Conservation (phyloP, 2,113 vertebrate genomes). For the Heteronetta atricapilla region DNA sequence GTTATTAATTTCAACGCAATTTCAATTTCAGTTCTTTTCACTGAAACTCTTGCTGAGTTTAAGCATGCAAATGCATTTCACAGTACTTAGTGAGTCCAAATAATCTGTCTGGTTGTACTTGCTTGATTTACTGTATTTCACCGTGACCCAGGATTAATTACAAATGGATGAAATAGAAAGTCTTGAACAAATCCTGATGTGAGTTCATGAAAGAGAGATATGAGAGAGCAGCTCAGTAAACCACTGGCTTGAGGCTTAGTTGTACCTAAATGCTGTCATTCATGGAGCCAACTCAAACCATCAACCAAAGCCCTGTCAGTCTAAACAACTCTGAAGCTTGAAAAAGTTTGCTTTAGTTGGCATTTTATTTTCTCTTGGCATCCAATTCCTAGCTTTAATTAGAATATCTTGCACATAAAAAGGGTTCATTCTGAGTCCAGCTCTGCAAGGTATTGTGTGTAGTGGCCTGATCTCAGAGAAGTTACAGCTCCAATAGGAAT, state of each 20-base stretch:
- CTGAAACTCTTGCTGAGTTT: not conserved
- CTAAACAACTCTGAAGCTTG: not conserved
- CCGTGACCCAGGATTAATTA: not conserved
- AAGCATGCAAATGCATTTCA: not conserved
- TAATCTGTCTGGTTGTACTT: not conserved
- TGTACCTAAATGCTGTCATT: not conserved
- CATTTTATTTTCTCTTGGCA: not conserved
- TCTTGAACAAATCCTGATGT: not conserved
- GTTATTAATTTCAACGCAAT: not conserved
- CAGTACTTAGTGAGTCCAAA: not conserved
- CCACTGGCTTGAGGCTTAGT: not conserved
- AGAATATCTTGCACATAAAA: not conserved
- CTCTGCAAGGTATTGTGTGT: not conserved
- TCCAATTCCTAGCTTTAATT: not conserved
- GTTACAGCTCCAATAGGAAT: not conserved
- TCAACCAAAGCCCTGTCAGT: not conserved
- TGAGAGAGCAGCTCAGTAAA: not conserved
- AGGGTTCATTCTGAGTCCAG: not conserved
- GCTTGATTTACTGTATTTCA: not conserved
- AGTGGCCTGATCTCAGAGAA: not conserved
- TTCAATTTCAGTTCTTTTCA: not conserved
- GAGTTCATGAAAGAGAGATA: not conserved
- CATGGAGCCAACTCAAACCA: not conserved
- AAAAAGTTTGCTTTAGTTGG: constrained; percentile 6
- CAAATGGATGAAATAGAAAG: not conserved